Evolutionary conservation across 2,113 vertebrate genomes (phyloP), one percentile per base, ranked within the genome.

Genomic region (Chaetorhynchus papuensis): DNA sequence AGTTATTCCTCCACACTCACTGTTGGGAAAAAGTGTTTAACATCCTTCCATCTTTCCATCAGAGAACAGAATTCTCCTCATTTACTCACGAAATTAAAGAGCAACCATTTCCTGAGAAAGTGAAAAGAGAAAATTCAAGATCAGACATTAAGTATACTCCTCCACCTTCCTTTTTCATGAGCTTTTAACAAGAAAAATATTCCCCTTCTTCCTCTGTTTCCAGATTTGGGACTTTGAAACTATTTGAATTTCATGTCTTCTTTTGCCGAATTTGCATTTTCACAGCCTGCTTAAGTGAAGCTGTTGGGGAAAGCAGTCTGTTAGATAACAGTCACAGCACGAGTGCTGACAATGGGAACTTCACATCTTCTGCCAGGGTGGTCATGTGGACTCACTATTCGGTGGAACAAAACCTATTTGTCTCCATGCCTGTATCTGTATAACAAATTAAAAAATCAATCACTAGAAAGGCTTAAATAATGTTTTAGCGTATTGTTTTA

Each of bases 331-430:
- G 13, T 27, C 30, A 45, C 1, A 59, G 15, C 13, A 21, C 15
- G 56, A 50, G 7, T 17, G 39, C 18, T 75, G 23, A 24, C 20
- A 37, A 35, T 52, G 28, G 31, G 26, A 79, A 33, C 15, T 42
- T 72, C 26, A 12, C 8, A 11, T 33, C 20, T 41, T 47, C n/a
- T 81, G 6, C 23, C n/a, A 57, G 31, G 23, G 15, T 0, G 0
- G 16, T 21, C 13, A 18, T 9, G 7, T 26, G 22, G 42, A n/a
- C 15, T 65, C 26, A 54, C 3, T 45, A 21, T n/a, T 42, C 30
- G 50, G 7, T n/a, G 47, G 12, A n/a, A 50, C 15, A 88, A 4
- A 16, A 42, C 4, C 2, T 37, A 11, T 42, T 68, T 64, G 5
- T 53, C 17, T 64, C 18, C 23, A 19, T 52, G 16, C 4, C 26